Evolutionary conservation across 2,113 vertebrate genomes (phyloP).

Genomic region (Patagioenas fasciata): DNA sequence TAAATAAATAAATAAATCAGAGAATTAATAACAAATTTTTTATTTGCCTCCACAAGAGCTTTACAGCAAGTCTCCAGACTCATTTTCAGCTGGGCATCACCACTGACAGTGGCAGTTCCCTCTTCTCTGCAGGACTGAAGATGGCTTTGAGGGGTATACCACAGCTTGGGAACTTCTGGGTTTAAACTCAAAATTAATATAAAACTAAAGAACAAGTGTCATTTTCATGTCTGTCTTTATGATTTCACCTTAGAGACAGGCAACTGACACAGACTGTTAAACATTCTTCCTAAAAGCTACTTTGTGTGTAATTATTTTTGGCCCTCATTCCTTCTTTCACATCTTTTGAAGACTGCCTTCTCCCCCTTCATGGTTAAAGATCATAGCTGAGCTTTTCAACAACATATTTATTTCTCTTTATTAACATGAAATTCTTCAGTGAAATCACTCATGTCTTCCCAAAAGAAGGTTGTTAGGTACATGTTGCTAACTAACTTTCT

Average conservation of each 20-base stretch:
- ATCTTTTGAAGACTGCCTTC: background rate
- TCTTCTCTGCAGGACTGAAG: background rate
- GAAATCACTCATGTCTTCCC: background rate
- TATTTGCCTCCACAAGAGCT: background rate
- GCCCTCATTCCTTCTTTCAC: background rate
- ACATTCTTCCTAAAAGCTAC: background rate
- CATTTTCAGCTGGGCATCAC: background rate
- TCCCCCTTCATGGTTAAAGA: background rate
- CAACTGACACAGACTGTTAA: background rate
- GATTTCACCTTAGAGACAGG: background rate
- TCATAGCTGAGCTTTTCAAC: background rate
- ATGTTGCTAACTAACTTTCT: background rate
- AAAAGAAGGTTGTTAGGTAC: background rate
- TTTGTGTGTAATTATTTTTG: background rate
- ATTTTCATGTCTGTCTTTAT: background rate
- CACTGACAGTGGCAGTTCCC: background rate
- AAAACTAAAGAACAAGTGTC: background rate
- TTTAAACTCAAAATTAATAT: background rate
- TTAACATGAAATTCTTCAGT: background rate
- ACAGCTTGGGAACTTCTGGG: background rate
- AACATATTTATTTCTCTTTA: background rate
- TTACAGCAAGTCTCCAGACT: accelerated
- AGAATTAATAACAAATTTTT: background rate
- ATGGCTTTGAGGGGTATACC: background rate
- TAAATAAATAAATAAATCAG: background rate